phyloP scores from a whole-genome alignment of 2,888 invertebrate species.

The Andricus curvator region DNA sequence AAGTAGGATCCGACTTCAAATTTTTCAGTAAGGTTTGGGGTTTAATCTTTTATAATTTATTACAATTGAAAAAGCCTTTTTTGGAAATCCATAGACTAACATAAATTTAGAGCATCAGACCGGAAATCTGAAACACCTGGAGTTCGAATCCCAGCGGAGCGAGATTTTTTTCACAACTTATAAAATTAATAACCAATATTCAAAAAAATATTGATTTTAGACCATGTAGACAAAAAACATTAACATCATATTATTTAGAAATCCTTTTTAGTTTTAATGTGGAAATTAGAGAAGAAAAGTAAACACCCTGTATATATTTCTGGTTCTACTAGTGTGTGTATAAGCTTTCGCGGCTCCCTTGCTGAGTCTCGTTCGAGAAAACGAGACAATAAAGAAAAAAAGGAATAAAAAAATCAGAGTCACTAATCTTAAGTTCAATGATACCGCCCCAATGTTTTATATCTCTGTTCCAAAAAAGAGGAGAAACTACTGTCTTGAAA shows the following conservation, averaged over 20 bases:
- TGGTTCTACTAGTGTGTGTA: slow-evolving; percentile 22
- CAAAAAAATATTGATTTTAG: too few species aligned
- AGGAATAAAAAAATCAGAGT: slow-evolving; percentile 22
- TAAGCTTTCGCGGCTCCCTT: slow-evolving; percentile 37
- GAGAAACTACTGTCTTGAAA: slow-evolving; percentile 3
- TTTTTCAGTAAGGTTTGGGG: too few species aligned
- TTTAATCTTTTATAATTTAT: too few species aligned
- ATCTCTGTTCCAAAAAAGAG: slow-evolving; percentile 28
- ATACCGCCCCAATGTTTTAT: slow-evolving; percentile 39
- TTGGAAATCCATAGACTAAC: background rate
- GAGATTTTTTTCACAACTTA: too few species aligned
- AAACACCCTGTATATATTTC: slow-evolving; percentile 39
- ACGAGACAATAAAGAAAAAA: slow-evolving; percentile 47
- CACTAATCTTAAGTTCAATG: slow-evolving; percentile 41
- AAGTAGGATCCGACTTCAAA: too few species aligned
- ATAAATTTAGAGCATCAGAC: too few species aligned
- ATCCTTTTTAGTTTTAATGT: background rate
- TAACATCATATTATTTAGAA: too few species aligned
- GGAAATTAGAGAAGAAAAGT: slow-evolving; percentile 1
- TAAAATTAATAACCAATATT: too few species aligned
- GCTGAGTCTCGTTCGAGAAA: slow-evolving; percentile 46
- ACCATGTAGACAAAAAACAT: too few species aligned
- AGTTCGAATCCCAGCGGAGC: too few species aligned
- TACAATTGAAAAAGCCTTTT: background rate
- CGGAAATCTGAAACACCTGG: too few species aligned